Percentiles rank a stretch among this genome's conserved stretches.
These are phyloP conservation scores for Epizoanthus scotinus DNA, from an alignment of 92 coral and sea anemone genomes.

Conservation along the genomic window DNA sequence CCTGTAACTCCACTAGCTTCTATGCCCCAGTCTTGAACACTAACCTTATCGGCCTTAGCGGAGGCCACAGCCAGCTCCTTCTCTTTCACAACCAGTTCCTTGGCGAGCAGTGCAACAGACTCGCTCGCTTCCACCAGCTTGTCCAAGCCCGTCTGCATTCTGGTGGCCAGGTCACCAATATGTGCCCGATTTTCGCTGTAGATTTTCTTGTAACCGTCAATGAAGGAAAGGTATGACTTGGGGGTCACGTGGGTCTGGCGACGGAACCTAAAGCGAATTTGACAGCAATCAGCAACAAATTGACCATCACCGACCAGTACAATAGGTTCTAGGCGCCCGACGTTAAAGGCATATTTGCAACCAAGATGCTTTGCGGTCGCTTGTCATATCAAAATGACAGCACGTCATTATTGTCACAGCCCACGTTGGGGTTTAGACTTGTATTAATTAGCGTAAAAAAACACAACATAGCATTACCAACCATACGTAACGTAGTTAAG, in stretches of 20 bases:
- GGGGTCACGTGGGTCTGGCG: slow-evolving; percentile 91
- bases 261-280: slow-evolving; percentile 63
- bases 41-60: slow-evolving; percentile 81
- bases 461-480: no score
- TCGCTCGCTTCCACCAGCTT: slow-evolving; percentile 84
- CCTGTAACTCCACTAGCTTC: slow-evolving; percentile 74
- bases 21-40: slow-evolving; percentile 65
- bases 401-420: no score
- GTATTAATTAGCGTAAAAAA: no score
- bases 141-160: slow-evolving; percentile 90
- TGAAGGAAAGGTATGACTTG: slow-evolving; percentile 82
- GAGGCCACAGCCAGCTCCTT: slow-evolving; percentile 88
- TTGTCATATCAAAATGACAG: no score
- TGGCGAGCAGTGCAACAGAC: slow-evolving; percentile 75
- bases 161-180: slow-evolving; percentile 80
- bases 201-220: slow-evolving; percentile 85
- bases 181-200: slow-evolving; percentile 72
- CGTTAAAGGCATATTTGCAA: no score
- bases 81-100: slow-evolving; percentile 82
- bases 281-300: background rate
- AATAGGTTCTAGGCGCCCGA: no score
- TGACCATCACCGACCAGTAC: background rate
- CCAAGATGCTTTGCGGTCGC: no score
- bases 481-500: no score
- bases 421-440: no score